Percentiles rank a stretch among this genome's conserved stretches.
Evolutionary conservation across 2,113 vertebrate genomes (phyloP).

Genomic region (Lophotis ruficrista): DNA sequence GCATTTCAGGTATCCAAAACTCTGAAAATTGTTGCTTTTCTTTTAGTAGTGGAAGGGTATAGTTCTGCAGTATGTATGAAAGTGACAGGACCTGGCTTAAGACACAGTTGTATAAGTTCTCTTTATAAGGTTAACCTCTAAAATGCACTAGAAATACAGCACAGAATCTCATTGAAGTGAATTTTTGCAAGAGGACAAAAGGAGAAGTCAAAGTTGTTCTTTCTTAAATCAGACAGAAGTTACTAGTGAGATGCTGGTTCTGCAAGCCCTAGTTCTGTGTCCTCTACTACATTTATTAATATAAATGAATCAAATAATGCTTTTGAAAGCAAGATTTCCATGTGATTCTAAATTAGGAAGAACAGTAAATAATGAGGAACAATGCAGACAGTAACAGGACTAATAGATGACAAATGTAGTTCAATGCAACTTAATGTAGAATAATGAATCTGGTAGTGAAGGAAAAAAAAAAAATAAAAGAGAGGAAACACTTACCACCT

Average conservation of each 20-base stretch:
- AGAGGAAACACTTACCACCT: background rate
- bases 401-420: constrained; percentile 68
- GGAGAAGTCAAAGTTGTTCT: background rate
- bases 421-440: constrained; percentile 45
- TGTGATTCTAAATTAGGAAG: constrained; percentile 49
- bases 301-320: constrained; percentile 41
- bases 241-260: background rate
- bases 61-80: background rate
- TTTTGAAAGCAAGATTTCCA: constrained; percentile 46
- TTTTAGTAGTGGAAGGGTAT: background rate
- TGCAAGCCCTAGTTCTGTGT: background rate
- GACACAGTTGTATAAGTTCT: background rate
- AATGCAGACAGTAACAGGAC: constrained; percentile 40
- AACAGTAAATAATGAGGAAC: constrained; percentile 65
- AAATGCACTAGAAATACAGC: background rate
- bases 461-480: background rate
- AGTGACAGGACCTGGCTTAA: background rate
- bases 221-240: constrained; percentile 1
- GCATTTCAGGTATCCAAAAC: background rate
- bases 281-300: constrained; percentile 51
- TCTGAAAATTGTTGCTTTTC: background rate
- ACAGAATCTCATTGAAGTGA: background rate
- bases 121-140: background rate
- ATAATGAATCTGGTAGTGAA: constrained; percentile 30
- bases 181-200: constrained; percentile 4